Base-by-base conservation (phyloP, 2,113 vertebrate species). In the Chloropsis hardwickii region DNA sequence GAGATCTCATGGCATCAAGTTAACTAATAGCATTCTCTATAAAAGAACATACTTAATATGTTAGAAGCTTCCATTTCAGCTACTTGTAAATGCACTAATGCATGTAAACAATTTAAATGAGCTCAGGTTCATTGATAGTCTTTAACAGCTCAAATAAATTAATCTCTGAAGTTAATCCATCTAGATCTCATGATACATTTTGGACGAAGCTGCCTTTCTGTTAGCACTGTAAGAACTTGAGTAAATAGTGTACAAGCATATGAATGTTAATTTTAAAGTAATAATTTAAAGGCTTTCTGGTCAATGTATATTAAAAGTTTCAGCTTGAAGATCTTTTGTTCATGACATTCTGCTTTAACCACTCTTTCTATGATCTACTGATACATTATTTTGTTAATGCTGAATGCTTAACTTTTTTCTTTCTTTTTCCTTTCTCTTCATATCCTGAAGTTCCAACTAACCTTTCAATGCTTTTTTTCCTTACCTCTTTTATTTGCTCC, bases 401-500 rank as follows among this genome's bases (percentile, higher is more conserved):
- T 93, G 93, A 97, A 98, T 98, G 97, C 98, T 98, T 98, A 98
- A 98, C 98, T 97, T 98, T 97, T 98, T 98, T 97, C 95, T 97
- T 97, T 98, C 95, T 97, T 96, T 97, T 96, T 97, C 93, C 97
- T 98, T 98, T 98, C 95, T 98, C 97, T 98, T 97, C 98, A 98
- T 98, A 98, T 98, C 98, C 95, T 98, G 96, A 98, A 98, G 97
- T 98, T 98, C 92, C 97, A 98, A 98, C 99, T 99, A 99, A 98
- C 98, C 95, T 98, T 98, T 98, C 97, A 98, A 98, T 98, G 98
- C 97, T 99, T 98, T 98, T 98, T 98, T 98, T 98, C 98, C 98
- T 98, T 98, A 98, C 98, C 98, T 98, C 97, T 99, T 98, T 98
- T 98, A 98, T 98, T 98, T 98, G 98, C 97, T 98, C 97, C 98